phyloP scores from a whole-genome alignment of 2,888 invertebrate species.

The Perdita meconis region DNA sequence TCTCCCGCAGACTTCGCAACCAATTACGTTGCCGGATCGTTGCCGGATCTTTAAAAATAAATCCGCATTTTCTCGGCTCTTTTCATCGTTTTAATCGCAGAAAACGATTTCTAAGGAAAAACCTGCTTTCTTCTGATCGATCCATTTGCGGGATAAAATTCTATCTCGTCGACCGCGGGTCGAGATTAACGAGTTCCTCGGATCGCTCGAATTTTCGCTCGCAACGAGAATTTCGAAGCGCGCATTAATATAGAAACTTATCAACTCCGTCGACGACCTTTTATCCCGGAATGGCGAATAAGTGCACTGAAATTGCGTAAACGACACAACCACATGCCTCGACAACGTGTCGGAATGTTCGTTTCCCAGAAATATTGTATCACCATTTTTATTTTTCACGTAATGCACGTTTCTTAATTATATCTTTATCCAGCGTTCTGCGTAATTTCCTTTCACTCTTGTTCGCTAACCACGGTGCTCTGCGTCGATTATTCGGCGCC shows the following conservation, averaged over 20 bases:
- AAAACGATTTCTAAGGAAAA: not conserved
- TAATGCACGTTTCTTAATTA: slow-evolving; percentile 52
- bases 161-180: not conserved
- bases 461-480: slow-evolving; percentile 25
- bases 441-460: slow-evolving; percentile 67
- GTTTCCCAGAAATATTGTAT: not conserved
- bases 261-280: not conserved
- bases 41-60: slow-evolving; percentile 6
- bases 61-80: not conserved
- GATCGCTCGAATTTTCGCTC: too few relatives aligned
- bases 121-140: too few relatives aligned
- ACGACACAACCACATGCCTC: not conserved
- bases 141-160: not conserved
- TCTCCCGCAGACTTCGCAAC: not conserved
- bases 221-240: not conserved
- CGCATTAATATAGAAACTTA: not conserved
- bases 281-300: not conserved
- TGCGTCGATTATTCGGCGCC: slow-evolving; percentile 57
- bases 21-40: not conserved
- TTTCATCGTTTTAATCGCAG: not conserved
- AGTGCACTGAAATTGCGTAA: slow-evolving; percentile 1
- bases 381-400: slow-evolving; percentile 9
- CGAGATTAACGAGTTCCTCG: too few relatives aligned
- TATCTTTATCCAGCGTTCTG: slow-evolving; percentile 40
- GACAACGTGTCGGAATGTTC: not conserved